Base-by-base conservation (phyloP, 2,113 vertebrate genomes). In the Scophthalmus maximus region DNA sequence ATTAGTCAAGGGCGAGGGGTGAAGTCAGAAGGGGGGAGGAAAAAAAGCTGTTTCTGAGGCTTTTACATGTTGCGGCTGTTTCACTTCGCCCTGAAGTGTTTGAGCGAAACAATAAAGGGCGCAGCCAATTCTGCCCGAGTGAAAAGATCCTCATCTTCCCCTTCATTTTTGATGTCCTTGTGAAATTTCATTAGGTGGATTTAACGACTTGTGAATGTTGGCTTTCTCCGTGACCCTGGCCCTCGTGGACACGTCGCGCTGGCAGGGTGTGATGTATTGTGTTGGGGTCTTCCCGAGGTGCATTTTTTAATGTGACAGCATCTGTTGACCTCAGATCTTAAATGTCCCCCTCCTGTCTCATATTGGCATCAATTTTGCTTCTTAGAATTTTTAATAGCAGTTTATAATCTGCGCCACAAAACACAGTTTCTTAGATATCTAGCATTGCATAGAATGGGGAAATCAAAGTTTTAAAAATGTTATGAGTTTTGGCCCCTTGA, bases 171-270 rank as follows among this genome's bases (percentile, higher is more conserved):
- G 84, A 76, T 81, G 82, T 83, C 89, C 91, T 87, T 84, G 84
- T 91, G 87, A 89, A 85, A 92, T 91, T 92, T 89, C 88, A 90
- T 92, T 91, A 88, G 85, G 81, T 86, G 88, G 86, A 85, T 87
- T 90, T 91, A 90, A 91, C 68, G 89, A 91, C 88, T 92, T 90
- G 85, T 85, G 87, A 90, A 85, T 83, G 87, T 79, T 64, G 68
- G 75, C 87, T 89, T 78, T 84, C 86, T 86, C 71, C 32, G 40
- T 92, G 88, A 91, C 87, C 91, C 88, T 91, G 89, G 88, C 91
- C 84, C 83, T 29, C 60, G 82, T 74, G 83, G 78, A 81, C 82
- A 79, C 18, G 20, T 74, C 83, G 73, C 10, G 23, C 80, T 78
- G 89, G 72, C 84, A 87, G 84, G 70, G 71, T 79, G 79, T 85